phyloP scores from a whole-genome alignment of 2,113 vertebrate species.

The Peromyscus polionotus region DNA sequence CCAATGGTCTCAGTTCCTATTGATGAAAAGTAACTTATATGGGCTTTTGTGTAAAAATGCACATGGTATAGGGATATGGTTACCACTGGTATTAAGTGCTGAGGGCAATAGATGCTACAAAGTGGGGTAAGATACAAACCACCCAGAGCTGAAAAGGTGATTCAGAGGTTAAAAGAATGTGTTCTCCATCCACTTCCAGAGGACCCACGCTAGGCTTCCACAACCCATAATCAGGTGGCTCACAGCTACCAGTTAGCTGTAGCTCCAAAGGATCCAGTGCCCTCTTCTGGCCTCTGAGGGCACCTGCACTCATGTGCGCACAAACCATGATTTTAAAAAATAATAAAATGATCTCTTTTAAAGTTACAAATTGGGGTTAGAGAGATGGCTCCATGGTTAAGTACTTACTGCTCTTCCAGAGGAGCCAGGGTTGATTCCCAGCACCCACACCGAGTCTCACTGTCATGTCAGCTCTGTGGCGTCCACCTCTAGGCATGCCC shows the following conservation, averaged over 20 bases:
- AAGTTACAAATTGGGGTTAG: background rate
- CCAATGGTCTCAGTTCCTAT: constrained; percentile 40
- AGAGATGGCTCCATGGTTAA: too few relatives aligned
- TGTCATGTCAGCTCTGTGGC: background rate
- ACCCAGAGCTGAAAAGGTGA: background rate
- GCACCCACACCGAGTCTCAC: background rate
- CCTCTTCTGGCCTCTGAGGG: background rate
- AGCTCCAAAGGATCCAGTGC: background rate
- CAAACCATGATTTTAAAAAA: background rate
- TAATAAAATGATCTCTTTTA: background rate
- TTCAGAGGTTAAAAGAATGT: background rate
- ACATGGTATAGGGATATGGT: background rate
- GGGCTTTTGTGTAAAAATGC: background rate
- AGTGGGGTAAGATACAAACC: background rate
- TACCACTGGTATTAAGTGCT: background rate
- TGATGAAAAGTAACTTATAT: constrained; percentile 20
- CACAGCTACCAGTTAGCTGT: background rate
- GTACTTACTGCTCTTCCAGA: background rate
- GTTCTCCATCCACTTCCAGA: background rate
- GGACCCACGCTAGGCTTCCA: too few relatives aligned
- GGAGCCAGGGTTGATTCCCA: background rate
- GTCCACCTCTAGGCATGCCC: background rate
- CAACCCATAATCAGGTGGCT: background rate
- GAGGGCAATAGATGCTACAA: background rate
- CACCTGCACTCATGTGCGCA: background rate